Conservation (phyloP, 2,113 vertebrate genomes). For the Lathamus discolor region DNA sequence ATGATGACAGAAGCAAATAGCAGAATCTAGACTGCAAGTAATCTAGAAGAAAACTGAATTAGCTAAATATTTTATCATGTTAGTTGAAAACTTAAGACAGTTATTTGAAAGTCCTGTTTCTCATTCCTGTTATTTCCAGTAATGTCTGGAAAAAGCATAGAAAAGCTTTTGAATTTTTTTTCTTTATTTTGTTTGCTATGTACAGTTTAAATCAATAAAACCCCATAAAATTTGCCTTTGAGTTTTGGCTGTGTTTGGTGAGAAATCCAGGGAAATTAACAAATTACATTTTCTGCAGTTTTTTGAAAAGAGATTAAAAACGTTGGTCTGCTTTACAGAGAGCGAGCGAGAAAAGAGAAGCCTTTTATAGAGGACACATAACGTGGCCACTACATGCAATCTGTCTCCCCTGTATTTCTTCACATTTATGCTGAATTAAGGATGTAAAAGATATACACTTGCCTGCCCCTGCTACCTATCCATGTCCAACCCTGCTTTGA, state of each 20-base stretch:
- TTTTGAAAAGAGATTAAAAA: neutral
- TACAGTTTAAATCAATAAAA: neutral
- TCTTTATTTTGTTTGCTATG: neutral
- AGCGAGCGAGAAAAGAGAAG: neutral
- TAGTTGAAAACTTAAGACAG: neutral
- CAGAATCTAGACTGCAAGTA: neutral
- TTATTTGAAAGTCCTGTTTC: neutral
- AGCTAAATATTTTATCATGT: slow-evolving; percentile 1
- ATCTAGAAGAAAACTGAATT: slow-evolving; percentile 22
- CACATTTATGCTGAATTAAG: neutral
- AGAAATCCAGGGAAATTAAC: neutral
- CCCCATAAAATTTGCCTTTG: neutral
- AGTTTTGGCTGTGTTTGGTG: neutral
- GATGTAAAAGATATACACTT: rapidly evolving
- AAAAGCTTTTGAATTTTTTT: neutral
- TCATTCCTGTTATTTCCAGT: slow-evolving; percentile 5
- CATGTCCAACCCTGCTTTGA: neutral
- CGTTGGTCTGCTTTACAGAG: neutral
- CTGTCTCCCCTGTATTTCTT: neutral
- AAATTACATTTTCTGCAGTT: neutral
- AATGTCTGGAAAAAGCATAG: neutral
- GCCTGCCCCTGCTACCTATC: neutral
- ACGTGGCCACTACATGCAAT: rapidly evolving
- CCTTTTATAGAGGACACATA: neutral
- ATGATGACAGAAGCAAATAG: neutral